phyloP scores from a whole-genome alignment of 2,113 vertebrate species.

The Sitta europaea region DNA sequence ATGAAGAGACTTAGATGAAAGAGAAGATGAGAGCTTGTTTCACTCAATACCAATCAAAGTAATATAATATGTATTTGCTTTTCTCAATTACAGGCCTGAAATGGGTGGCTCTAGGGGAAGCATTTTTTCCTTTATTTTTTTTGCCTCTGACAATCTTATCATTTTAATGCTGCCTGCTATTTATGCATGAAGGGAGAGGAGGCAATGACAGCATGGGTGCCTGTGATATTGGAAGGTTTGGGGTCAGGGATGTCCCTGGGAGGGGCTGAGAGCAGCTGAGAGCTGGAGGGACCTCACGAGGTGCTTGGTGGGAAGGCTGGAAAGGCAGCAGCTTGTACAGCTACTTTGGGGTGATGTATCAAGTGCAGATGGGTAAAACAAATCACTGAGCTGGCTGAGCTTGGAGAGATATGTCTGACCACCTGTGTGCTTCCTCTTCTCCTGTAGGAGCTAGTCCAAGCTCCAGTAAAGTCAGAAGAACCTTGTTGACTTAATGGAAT shows the following conservation, averaged over 20 bases:
- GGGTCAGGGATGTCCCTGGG: not conserved
- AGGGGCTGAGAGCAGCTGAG: not conserved
- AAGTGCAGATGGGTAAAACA: not conserved
- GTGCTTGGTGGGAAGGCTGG: not conserved
- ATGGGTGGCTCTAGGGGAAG: not conserved
- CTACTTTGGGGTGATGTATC: accelerated
- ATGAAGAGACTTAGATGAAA: conserved; percentile 21
- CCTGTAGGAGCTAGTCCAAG: not conserved
- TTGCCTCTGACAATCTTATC: not conserved
- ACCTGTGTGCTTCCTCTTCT: not conserved
- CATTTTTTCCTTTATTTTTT: not conserved
- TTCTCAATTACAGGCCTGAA: conserved; percentile 34
- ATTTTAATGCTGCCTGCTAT: conserved; percentile 23
- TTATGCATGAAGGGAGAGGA: not conserved
- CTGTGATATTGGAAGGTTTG: not conserved
- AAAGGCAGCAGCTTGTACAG: not conserved
- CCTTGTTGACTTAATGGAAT: not conserved
- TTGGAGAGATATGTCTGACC: not conserved
- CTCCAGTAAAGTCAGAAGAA: not conserved
- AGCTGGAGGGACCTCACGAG: not conserved
- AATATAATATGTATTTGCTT: conserved; percentile 43
- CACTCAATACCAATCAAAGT: conserved; percentile 23
- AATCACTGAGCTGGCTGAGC: not conserved
- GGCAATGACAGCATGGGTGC: not conserved
- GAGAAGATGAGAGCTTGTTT: conserved; percentile 32